Evolutionary conservation across 2,888 invertebrate species (phyloP), one percentile per base, ranked within the genome.

Genomic region (Protula sp.): DNA sequence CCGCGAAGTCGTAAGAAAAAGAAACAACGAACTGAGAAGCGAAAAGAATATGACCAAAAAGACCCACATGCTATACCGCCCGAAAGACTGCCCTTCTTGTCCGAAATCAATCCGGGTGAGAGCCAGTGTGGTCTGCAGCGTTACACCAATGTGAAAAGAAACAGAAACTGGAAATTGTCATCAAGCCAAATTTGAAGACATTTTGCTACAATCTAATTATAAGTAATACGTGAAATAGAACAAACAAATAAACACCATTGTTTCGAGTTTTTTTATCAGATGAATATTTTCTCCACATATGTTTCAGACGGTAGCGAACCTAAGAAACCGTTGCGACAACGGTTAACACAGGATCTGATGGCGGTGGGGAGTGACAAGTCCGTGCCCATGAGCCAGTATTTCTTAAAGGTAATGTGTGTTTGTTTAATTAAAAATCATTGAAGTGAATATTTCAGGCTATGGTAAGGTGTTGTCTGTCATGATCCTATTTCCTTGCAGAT

Each of bases 291-390:
- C n/a, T n/a, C n/a, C n/a, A n/a, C n/a, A n/a, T n/a, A n/a, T n/a
- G n/a, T n/a, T n/a, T n/a, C 57, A 62, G 62, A 63, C 52, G 85
- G 85, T 3, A 81, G 80, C 62, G 85, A 85, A 67, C 79, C 81
- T 48, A 76, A 82, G 14, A 80, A 83, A 56, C 81, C 84, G 1
- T 82, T 82, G 51, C 80, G 83, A 9, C 85, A 85, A 69, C 81
- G 83, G 19, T 81, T 87, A 28, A 85, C 85, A 63, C 83, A 86
- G 3, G 87, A 87, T 72, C 86, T 87, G 52, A 87, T 87, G 5
- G 87, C 88, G 76, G 87, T 88, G 28, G 88, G 88, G 84, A 77
- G 92, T 86, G 85, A 97, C 86, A 83, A 75, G 45, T 69, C 77
- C 29, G 72, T 76, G 65, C 74, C 79, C 5, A 53, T 5, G 9